Conservation (phyloP, 2,113 vertebrate genomes). For the Tinamus guttatus region DNA sequence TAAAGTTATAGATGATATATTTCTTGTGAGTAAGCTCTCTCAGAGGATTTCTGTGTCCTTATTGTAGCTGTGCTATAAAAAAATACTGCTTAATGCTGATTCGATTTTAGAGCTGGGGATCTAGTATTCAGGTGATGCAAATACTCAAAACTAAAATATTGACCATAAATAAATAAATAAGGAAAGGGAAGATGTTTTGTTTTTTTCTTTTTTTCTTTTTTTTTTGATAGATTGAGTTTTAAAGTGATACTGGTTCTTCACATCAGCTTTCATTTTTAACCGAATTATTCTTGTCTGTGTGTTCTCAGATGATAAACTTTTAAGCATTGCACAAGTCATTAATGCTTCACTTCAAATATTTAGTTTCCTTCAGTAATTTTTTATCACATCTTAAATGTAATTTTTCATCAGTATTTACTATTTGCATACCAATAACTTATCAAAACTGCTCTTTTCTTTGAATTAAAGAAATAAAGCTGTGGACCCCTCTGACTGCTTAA, state of each 20-base stretch:
- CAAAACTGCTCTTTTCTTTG: not conserved
- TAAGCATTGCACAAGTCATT: not conserved
- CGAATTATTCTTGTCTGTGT: not conserved
- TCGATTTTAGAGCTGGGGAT: not conserved
- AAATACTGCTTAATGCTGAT: not conserved
- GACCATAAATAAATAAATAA: not conserved
- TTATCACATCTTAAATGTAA: not conserved
- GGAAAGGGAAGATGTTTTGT: not conserved
- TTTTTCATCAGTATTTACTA: not conserved
- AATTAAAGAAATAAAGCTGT: slow-evolving; percentile 15
- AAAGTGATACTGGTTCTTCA: not conserved
- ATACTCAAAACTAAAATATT: not conserved
- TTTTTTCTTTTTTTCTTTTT: too few species aligned
- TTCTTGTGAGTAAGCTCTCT: not conserved
- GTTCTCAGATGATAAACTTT: not conserved
- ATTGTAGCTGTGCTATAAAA: not conserved
- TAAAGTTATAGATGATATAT: not conserved
- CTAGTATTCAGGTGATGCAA: not conserved
- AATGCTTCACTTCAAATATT: not conserved
- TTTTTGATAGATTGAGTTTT: not conserved
- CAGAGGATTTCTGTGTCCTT: not conserved
- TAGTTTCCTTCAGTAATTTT: not conserved
- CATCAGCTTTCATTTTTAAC: not conserved
- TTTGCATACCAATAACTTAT: not conserved
- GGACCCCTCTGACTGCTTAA: not conserved